Evolutionary conservation across 2,797 vertebrate genomes (phyloP).

Genomic region (Rhynchonycteris naso): DNA sequence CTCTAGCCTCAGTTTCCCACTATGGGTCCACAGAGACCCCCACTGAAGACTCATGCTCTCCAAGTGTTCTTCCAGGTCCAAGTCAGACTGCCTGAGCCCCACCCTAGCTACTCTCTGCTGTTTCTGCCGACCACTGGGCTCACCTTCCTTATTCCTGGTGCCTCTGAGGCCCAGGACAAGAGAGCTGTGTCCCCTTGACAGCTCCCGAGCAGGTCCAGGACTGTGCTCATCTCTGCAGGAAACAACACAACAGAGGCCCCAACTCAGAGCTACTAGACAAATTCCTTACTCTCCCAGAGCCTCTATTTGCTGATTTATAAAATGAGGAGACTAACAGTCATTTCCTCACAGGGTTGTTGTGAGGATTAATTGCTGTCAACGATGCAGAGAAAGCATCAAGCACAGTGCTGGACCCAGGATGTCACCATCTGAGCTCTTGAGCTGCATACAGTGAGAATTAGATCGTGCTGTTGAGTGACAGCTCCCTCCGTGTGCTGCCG

Average conservation of each 20-base stretch:
- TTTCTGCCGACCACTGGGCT: background rate
- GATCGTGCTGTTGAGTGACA: background rate
- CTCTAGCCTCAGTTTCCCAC: background rate
- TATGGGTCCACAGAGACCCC: background rate
- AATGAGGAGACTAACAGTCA: background rate
- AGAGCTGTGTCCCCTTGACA: background rate
- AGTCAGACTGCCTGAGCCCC: background rate
- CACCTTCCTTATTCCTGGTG: background rate
- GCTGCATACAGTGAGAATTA: background rate
- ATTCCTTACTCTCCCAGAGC: background rate
- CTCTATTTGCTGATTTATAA: background rate
- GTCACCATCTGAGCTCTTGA: background rate
- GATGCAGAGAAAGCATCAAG: background rate
- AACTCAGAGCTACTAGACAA: background rate
- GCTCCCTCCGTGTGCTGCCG: background rate
- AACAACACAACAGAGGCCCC: background rate
- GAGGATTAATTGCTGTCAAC: background rate
- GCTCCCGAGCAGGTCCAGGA: background rate
- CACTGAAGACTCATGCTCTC: background rate
- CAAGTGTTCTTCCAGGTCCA: background rate
- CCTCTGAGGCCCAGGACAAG: background rate
- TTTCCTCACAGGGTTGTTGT: background rate
- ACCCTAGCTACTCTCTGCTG: background rate
- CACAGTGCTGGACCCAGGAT: background rate
- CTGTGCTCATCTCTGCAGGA: background rate